phyloP scores from a whole-genome alignment of 2,888 invertebrate species.

The Branchinecta sandiegonensis region DNA sequence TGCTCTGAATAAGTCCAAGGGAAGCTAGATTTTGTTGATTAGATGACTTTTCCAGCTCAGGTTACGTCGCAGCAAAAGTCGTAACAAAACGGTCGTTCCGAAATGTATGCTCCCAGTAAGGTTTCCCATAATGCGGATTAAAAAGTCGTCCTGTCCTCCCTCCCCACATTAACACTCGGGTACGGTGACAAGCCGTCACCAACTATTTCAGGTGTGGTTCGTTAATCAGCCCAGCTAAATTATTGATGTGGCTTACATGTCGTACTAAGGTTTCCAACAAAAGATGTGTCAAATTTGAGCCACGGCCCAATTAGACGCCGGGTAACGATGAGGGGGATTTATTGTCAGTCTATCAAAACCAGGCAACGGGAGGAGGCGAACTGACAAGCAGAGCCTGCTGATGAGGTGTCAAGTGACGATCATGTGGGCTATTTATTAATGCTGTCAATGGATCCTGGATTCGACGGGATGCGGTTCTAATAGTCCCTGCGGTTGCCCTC shows the following conservation, averaged over 20 bases:
- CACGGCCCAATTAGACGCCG: slow-evolving; percentile 5
- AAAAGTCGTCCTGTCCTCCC: too few species aligned
- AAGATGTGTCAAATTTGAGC: slow-evolving; percentile 16
- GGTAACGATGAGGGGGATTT: slow-evolving; percentile 14
- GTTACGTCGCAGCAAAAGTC: too few species aligned
- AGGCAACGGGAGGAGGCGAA: slow-evolving; percentile 4
- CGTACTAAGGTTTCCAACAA: slow-evolving; percentile 13
- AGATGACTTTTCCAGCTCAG: too few species aligned
- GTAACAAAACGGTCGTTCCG: too few species aligned
- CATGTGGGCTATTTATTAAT: slow-evolving; percentile 12
- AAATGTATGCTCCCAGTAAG: too few species aligned
- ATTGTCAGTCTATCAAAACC: slow-evolving; percentile 12
- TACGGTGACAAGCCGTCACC: slow-evolving; percentile 1
- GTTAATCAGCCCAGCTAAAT: slow-evolving; percentile 14
- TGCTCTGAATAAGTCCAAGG: too few species aligned
- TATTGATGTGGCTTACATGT: neutral
- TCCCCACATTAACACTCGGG: too few species aligned
- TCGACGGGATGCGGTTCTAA: neutral
- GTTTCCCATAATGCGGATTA: too few species aligned
- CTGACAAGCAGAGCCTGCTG: slow-evolving; percentile 1
- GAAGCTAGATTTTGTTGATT: too few species aligned
- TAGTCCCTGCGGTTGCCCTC: too few species aligned
- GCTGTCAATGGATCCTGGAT: slow-evolving; percentile 9
- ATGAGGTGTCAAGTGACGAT: slow-evolving; percentile 14
- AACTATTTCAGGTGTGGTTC: neutral